Evolutionary conservation across 2,113 vertebrate genomes (phyloP).

Genomic region (Oncorhynchus kisutch): DNA sequence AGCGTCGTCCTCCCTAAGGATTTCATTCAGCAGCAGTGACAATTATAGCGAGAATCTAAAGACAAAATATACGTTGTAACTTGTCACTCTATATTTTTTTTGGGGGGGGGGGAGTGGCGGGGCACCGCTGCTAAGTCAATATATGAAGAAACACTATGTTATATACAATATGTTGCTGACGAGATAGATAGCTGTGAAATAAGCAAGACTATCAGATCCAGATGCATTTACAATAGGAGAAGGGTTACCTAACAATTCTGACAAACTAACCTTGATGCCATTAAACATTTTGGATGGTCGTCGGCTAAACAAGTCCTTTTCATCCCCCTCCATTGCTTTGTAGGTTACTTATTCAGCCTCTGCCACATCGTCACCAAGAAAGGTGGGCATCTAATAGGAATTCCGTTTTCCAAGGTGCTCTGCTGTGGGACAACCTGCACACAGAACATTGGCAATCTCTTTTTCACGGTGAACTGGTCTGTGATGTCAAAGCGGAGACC

Average conservation of each 20-base stretch:
- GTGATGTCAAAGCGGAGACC: constrained; percentile 70
- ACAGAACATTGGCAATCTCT: constrained; percentile 48
- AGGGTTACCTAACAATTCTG: not conserved
- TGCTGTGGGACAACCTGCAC: constrained; percentile 41
- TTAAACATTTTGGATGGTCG: not conserved
- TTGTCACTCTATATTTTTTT: too few species aligned
- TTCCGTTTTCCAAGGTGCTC: constrained; percentile 15
- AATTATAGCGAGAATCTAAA: too few species aligned
- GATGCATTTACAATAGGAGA: not conserved
- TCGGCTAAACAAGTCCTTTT: not conserved
- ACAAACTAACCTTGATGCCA: not conserved
- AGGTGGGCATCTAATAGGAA: constrained; percentile 59
- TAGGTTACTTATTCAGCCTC: constrained; percentile 31
- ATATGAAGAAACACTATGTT: not conserved
- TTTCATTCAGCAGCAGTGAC: too few species aligned
- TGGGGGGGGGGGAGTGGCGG: too few species aligned
- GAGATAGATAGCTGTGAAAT: not conserved
- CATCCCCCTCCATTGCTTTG: constrained; percentile 23
- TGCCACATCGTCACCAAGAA: constrained; percentile 69
- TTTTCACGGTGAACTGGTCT: constrained; percentile 28
- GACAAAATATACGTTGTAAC: too few species aligned
- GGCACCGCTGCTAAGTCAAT: too few species aligned
- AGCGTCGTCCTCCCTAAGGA: too few species aligned
- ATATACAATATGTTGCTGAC: not conserved
- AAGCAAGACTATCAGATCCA: not conserved